phyloP scores from a whole-genome alignment of 2,113 vertebrate species.

The Bothrops jararaca region DNA sequence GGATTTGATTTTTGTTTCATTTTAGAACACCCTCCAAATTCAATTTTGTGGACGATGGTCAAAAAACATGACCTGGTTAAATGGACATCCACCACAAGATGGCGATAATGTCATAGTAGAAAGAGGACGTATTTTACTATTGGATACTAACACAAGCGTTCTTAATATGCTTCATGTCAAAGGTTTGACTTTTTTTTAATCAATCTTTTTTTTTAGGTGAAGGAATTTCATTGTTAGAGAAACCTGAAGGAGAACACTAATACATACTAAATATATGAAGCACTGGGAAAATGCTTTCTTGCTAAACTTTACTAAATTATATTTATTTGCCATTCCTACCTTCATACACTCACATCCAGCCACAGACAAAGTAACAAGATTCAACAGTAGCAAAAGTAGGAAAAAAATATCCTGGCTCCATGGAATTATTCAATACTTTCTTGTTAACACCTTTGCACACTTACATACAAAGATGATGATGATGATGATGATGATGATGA shows the following conservation, averaged over 20 bases:
- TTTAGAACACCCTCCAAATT: slow-evolving; percentile 49
- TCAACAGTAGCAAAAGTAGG: neutral
- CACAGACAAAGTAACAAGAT: neutral
- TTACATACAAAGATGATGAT: accelerated
- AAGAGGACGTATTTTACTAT: slow-evolving; percentile 52
- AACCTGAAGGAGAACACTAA: neutral
- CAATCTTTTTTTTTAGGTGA: neutral
- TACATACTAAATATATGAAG: neutral
- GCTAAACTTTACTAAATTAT: neutral
- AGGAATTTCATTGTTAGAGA: slow-evolving; percentile 19
- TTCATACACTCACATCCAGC: neutral
- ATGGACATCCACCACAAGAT: slow-evolving; percentile 71
- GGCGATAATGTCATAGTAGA: slow-evolving; percentile 79
- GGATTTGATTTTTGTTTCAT: slow-evolving; percentile 22
- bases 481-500: too few species aligned
- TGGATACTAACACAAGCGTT: slow-evolving; percentile 55
- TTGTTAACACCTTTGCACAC: accelerated
- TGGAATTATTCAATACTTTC: neutral
- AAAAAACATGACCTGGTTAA: slow-evolving; percentile 65
- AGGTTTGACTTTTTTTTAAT: slow-evolving; percentile 61
- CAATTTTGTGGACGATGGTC: slow-evolving; percentile 66
- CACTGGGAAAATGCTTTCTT: neutral
- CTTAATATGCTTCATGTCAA: slow-evolving; percentile 70
- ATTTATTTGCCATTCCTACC: neutral
- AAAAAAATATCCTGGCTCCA: neutral